These are phyloP conservation scores for Gallinago nigripennis DNA, from an alignment of 2,797 vertebrate species.

Conservation along the genomic window DNA sequence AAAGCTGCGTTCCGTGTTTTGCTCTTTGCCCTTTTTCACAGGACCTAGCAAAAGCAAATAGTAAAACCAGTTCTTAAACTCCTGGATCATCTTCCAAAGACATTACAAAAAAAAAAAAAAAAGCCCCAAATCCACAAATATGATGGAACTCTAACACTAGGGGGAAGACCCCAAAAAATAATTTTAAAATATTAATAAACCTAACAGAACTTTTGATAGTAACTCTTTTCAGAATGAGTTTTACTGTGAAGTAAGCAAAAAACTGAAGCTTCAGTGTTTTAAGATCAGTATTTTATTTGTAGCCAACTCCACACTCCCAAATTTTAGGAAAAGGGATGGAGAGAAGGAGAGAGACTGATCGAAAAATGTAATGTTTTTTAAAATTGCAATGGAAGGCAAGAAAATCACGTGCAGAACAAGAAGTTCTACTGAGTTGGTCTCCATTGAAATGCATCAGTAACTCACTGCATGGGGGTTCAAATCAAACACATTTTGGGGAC, in stretches of 20 bases:
- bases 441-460: background rate
- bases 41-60: conserved; percentile 79
- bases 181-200: background rate
- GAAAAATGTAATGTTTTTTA: background rate
- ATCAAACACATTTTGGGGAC: background rate
- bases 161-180: background rate
- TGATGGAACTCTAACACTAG: background rate
- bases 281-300: background rate
- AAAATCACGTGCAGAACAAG: background rate
- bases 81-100: background rate
- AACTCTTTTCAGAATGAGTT: background rate
- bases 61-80: conserved; percentile 15
- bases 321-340: background rate
- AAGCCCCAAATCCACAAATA: background rate
- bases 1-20: conserved; percentile 89
- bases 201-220: background rate
- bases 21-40: conserved; percentile 90
- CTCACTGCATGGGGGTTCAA: background rate
- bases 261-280: background rate
- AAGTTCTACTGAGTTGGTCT: background rate
- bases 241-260: background rate
- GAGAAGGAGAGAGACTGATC: background rate
- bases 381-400: background rate
- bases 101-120: background rate
- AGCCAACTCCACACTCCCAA: background rate